Evolutionary conservation across 2,113 vertebrate species (phyloP), one percentile per base, ranked within the genome.

Genomic region (Sarotherodon lohbergeri): DNA sequence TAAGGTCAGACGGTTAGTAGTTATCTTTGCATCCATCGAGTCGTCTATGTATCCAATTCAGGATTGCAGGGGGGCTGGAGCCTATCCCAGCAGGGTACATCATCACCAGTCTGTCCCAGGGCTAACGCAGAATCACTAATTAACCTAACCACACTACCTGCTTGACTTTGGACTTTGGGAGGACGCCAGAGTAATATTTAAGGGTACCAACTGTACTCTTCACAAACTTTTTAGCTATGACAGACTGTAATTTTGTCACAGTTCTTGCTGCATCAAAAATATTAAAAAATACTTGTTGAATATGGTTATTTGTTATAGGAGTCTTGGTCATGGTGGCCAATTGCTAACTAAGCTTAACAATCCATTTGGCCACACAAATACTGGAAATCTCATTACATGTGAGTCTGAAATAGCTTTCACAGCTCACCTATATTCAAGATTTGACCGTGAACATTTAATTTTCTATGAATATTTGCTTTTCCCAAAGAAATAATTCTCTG

Each of bases 401-500:
- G 34, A 2, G 34, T 68, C 4, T 68, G 34, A 76, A 48, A 76
- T 76, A 3, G 43, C 24, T 48, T 73, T 73, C 22, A 73, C 41
- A 17, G 41, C 68, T 46, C 41, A 0, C 22, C 68, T 73, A 17
- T 48, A 27, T 71, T 71, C 22, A 71, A 73, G 14, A 17, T 48
- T 73, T 46, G 41, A 73, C 3, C 2, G 3, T 46, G 7, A 29
- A 27, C 14, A 4, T 73, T 48, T 48, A 9, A 4, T 46, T 73
- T 7, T 73, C 14, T 71, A 16, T 73, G 22, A 73, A 46, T 73
- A 46, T 73, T 46, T 73, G 22, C 5, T 46, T 46, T 48, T 46
- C 0, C 41, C 0, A 73, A 46, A 73, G n/a, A 73, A 46, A 29
- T 17, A 24, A 29, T 19, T 17, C 6, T 6, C 5, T 8, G 2